These are phyloP conservation scores for Diadegma fenestrale DNA, from an alignment of 2,888 invertebrate genomes.

Conservation along the genomic window DNA sequence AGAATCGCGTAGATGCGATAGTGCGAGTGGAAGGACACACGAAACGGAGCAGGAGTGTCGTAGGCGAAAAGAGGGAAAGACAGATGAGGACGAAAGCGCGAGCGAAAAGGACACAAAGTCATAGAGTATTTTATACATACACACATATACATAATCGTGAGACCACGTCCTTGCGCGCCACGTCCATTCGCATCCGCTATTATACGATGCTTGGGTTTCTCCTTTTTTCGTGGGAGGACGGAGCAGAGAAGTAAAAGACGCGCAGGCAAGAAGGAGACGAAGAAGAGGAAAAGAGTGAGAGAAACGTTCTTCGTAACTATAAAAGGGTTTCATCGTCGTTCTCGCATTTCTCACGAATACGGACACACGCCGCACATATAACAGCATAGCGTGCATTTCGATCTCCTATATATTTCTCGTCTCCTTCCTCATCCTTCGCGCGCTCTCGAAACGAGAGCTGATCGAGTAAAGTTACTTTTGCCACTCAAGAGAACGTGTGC, in stretches of 20 bases:
- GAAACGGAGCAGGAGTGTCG: neutral
- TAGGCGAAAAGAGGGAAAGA: constrained; percentile 1
- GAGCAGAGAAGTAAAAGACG: neutral
- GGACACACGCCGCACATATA: constrained; percentile 8
- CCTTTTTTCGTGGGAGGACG: constrained; percentile 37
- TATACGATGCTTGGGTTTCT: constrained; percentile 57
- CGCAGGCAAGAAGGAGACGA: neutral
- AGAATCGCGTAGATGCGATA: neutral
- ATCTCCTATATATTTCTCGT: constrained; percentile 37
- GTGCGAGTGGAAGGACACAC: neutral
- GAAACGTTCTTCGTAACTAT: constrained; percentile 46
- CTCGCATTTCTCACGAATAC: constrained; percentile 56
- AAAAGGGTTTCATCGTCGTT: constrained; percentile 67
- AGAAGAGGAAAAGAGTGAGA: constrained; percentile 3
- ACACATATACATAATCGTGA: constrained; percentile 46
- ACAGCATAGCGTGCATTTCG: constrained; percentile 36
- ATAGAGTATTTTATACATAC: constrained; percentile 9
- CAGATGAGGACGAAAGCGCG: neutral
- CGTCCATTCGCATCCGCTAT: constrained; percentile 66
- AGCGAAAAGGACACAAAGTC: constrained; percentile 2
- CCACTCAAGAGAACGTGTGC: constrained; percentile 38
- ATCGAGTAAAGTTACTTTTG: constrained; percentile 67
- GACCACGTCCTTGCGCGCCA: constrained; percentile 55
- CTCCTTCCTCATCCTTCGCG: constrained; percentile 49
- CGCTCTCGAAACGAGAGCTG: constrained; percentile 64